Percentiles rank a stretch among this genome's conserved stretches.
Conservation (phyloP, 1,140 invertebrate species). For the Procambarus clarkii region DNA sequence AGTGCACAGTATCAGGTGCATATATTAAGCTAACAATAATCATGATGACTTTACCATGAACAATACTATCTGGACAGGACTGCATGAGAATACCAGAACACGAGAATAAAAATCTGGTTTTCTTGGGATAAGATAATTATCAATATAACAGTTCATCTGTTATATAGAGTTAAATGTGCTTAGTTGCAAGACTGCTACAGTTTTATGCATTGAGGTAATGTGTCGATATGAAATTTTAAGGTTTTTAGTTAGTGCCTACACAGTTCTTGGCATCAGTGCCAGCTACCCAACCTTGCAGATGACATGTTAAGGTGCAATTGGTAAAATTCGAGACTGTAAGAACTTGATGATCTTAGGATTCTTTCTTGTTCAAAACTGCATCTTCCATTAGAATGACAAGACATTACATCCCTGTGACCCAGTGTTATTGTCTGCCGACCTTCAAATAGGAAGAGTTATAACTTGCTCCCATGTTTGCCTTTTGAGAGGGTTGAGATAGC, state of each 20-base stretch:
- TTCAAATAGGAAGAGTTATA: constrained; percentile 4
- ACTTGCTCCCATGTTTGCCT: neutral
- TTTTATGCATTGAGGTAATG: neutral
- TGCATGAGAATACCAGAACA: neutral
- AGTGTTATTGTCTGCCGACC: constrained; percentile 3
- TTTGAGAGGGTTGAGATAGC: neutral
- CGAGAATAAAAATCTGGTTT: neutral
- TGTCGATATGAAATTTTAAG: neutral
- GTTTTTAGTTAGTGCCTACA: neutral
- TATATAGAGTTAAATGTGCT: neutral
- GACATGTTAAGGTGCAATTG: neutral
- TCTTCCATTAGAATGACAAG: neutral
- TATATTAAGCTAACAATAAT: neutral
- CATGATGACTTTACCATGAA: neutral
- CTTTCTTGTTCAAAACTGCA: neutral
- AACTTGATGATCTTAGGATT: neutral
- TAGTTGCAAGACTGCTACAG: neutral
- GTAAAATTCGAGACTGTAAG: neutral
- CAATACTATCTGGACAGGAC: neutral
- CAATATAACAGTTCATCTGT: neutral
- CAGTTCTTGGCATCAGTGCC: neutral
- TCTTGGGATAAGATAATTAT: neutral
- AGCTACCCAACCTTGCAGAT: neutral
- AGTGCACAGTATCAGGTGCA: constrained; percentile 11
- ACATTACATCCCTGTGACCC: neutral